Base-by-base conservation (phyloP, 2,888 invertebrate genomes). In the Amphiduros pacificus region DNA sequence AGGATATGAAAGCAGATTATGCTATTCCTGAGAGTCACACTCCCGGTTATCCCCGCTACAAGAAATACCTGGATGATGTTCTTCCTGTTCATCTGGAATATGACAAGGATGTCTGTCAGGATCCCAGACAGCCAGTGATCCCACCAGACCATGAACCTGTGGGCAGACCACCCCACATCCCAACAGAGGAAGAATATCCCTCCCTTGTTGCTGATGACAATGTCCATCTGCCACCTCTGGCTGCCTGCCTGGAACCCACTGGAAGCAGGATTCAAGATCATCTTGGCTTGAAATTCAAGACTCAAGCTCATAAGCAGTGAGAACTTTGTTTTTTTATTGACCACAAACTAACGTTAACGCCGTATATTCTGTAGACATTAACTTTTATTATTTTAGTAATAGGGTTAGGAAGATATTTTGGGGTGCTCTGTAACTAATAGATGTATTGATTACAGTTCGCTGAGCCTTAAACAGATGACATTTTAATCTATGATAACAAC, bases 221-320 rank as follows among this genome's bases (percentile, higher is more conserved):
- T 11, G 11, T 29, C 17, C n/a, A 17, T 2, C 5, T 14, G n/a
- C 54, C 54, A 11, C 5, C 54, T 14, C 9, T 5, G 22, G 11
- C 28, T 14, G 2, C 6, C 14, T 24, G 49, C 2, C 11, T 11
- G 5, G 51, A 51, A 29, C 27, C 26, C 22, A 27, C 17, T 51
- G 6, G 14, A n/a, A n/a, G n/a, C n/a, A n/a, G n/a, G n/a, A n/a
- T n/a, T n/a, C n/a, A n/a, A n/a, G n/a, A n/a, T n/a, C n/a, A 54
- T 36, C 54, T 36, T 11, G 36, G 36, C 54, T 36, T 32, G 36
- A 20, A 54, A 31, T 36, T 54, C 32, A 54, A 54, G 54, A 54
- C 54, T 17, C 32, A 32, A 6, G 54, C 54, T 11, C 54, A 54
- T 24, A 54, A 36, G 36, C 31, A 36, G 54, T 54, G 6, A 31